Base-by-base conservation (phyloP, 2,797 vertebrate species). In the Sylvia borin region DNA sequence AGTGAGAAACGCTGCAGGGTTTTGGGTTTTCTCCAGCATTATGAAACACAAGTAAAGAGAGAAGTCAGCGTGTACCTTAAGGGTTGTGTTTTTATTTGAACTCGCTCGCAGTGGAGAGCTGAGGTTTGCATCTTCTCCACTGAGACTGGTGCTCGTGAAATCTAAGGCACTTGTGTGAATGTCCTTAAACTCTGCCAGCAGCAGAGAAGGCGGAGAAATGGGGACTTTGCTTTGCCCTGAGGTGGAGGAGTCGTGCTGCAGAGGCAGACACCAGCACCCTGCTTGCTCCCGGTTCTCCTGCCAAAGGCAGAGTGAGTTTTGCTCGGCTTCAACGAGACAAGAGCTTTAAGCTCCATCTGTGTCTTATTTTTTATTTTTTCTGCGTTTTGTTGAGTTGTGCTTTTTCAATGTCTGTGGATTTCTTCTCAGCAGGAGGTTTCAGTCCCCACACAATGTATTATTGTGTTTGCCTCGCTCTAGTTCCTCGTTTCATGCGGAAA, bases 401-500 rank as follows among this genome's bases (percentile, higher is more conserved):
- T 83, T 74, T 60, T 67, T 17, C 8, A 85, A n/a, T 0, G 27
- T 53, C 78, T 61, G 45, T 74, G 72, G 61, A 83, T 91, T 93
- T 90, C 79, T 93, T 7, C 79, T 85, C 93, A 0, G 95, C 89
- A 5, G 95, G 96, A 93, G 87, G 75, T 17, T 93, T 83, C 42
- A 42, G 70, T 95, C 57, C 79, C 45, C 91, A 77, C 87, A 91
- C 94, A 93, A 89, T 83, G 61, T 71, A 31, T 90, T 61, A 91
- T 92, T 90, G 94, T 95, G 92, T 92, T 93, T 55, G 80, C 40
- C 76, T 72, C 27, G 11, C 83, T 88, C 62, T 16, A 60, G 90
- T 95, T 91, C 90, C 94, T 88, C 3, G 80, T 92, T 92, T 55
- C 3, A 32, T 93, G 93, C 64, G 95, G 94, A 95, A 96, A 86